Evolutionary conservation across 2,113 vertebrate species (phyloP).

Genomic region (Peromyscus leucopus): DNA sequence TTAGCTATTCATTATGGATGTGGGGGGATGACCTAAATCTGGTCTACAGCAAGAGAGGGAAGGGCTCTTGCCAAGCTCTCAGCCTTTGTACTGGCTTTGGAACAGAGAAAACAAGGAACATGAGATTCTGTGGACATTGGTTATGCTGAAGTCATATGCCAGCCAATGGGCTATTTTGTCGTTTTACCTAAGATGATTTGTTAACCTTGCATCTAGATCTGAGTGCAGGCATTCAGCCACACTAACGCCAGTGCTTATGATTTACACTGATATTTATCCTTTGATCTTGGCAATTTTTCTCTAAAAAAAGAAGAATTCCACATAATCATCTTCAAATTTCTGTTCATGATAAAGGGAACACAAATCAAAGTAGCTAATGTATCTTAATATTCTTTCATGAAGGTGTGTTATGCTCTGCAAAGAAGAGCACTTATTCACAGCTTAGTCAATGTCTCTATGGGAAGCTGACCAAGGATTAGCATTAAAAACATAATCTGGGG

Average conservation of each 20-base stretch:
- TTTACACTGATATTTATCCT: neutral
- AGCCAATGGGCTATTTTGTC: rapidly evolving
- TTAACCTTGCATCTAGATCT: neutral
- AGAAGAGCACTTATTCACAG: neutral
- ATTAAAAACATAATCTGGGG: neutral
- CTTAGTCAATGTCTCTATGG: neutral
- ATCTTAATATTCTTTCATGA: neutral
- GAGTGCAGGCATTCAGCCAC: neutral
- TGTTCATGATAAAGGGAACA: neutral
- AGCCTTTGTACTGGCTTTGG: neutral
- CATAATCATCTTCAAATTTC: neutral
- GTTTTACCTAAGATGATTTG: neutral
- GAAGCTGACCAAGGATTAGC: neutral
- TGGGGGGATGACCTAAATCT: neutral
- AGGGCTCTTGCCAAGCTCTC: neutral
- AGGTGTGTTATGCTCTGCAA: neutral
- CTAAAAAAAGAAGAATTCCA: neutral
- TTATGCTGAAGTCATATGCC: neutral
- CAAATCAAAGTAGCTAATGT: neutral
- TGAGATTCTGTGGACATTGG: neutral
- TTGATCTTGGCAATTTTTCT: neutral
- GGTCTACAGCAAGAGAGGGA: neutral
- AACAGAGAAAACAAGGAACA: neutral
- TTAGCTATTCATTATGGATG: neutral
- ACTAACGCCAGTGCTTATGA: neutral